Conservation (phyloP, 2,888 invertebrate genomes). For the Sarcophaga variegata region DNA sequence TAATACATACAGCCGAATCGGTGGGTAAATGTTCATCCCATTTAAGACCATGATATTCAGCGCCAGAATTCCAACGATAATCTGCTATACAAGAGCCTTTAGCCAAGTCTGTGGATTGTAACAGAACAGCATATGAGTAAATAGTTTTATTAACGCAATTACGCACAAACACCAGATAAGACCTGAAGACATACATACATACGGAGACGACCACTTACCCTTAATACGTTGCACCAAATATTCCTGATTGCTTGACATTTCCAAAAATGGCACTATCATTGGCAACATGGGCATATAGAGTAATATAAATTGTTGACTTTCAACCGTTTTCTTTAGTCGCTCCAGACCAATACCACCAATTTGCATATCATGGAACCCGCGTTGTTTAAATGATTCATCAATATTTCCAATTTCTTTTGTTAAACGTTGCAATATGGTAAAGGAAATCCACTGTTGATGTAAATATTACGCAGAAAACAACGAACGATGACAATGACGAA, state of each 20-base stretch:
- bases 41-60: constrained; percentile 86
- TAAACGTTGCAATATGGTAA: constrained; percentile 90
- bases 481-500: not conserved
- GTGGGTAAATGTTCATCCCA: constrained; percentile 93
- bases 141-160: not conserved
- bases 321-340: constrained; percentile 88
- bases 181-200: not conserved
- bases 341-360: constrained; percentile 88
- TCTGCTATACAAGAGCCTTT: constrained; percentile 94
- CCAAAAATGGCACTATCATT: constrained; percentile 89
- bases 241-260: constrained; percentile 91
- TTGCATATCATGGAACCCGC: constrained; percentile 86
- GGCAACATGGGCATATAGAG: constrained; percentile 80
- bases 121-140: not conserved
- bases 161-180: not conserved
- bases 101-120: constrained; percentile 63
- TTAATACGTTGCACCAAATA: constrained; percentile 91
- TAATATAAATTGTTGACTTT: constrained; percentile 81
- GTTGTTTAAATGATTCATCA: constrained; percentile 87
- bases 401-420: constrained; percentile 88
- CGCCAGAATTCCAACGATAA: constrained; percentile 94
- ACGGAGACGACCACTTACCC: constrained; percentile 77
- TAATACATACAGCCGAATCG: constrained; percentile 88
- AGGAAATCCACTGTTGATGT: constrained; percentile 89
- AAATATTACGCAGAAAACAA: constrained; percentile 19